phyloP scores from a whole-genome alignment of 2,113 vertebrate species.

The Fulmarus glacialis region DNA sequence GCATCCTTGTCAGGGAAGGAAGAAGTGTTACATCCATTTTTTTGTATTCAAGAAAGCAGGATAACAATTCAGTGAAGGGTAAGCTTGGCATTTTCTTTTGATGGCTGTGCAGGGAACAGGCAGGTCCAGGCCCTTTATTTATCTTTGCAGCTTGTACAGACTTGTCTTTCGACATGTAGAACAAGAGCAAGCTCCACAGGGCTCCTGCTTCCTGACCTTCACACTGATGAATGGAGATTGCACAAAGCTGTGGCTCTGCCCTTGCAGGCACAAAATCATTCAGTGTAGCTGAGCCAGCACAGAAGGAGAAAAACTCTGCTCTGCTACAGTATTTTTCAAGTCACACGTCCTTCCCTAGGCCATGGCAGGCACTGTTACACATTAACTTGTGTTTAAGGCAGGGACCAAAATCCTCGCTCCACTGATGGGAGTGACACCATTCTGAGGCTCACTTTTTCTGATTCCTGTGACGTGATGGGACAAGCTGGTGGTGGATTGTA shows the following conservation, averaged over 20 bases:
- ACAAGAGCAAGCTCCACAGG: conserved; percentile 33
- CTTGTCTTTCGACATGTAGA: conserved; percentile 16
- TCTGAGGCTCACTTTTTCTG: background rate
- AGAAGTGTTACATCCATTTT: background rate
- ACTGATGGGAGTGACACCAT: background rate
- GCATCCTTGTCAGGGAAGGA: background rate
- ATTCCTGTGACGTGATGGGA: background rate
- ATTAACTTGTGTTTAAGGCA: background rate
- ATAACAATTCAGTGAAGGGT: background rate
- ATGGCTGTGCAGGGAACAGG: background rate
- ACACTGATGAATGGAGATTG: conserved; percentile 47
- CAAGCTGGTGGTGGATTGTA: background rate
- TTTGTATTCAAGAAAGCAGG: background rate
- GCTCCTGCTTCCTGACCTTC: conserved; percentile 50
- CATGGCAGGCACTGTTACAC: background rate
- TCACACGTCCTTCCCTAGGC: background rate
- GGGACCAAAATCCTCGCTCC: background rate
- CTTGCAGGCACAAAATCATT: conserved; percentile 40
- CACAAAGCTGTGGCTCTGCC: conserved; percentile 11
- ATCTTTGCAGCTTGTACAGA: conserved; percentile 15
- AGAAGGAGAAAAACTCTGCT: conserved; percentile 7
- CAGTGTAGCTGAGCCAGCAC: conserved; percentile 36
- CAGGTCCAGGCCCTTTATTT: conserved; percentile 2
- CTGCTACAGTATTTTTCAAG: background rate
- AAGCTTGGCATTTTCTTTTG: background rate